These are phyloP conservation scores for Mus caroli DNA, from an alignment of 2,797 vertebrate genomes.

Conservation along the genomic window DNA sequence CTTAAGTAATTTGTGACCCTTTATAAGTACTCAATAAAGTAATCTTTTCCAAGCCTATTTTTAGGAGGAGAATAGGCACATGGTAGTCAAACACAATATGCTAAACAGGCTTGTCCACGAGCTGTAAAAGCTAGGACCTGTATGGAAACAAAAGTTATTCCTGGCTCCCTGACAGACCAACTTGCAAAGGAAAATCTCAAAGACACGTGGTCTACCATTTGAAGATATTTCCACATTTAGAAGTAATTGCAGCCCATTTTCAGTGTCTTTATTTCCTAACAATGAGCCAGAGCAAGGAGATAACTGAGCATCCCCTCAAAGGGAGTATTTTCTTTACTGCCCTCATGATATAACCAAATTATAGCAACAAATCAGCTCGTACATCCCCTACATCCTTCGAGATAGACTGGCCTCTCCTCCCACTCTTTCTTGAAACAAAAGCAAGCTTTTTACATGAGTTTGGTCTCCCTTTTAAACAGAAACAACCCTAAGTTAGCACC, in stretches of 20 bases:
- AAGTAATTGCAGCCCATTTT: conserved; percentile 16
- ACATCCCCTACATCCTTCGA: not conserved
- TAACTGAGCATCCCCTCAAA: not conserved
- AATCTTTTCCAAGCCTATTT: conserved; percentile 11
- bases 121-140: accelerated
- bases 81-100: not conserved
- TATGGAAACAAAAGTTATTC: conserved; percentile 64
- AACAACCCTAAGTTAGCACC: conserved; percentile 70
- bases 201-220: not conserved
- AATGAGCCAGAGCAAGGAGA: not conserved
- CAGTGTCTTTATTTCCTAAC: conserved; percentile 40
- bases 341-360: not conserved
- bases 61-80: not conserved
- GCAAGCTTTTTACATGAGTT: conserved; percentile 67
- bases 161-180: conserved; percentile 4
- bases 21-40: not conserved
- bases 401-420: not conserved
- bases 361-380: conserved; percentile 46
- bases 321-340: not conserved
- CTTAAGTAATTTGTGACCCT: not conserved
- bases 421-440: conserved; percentile 64
- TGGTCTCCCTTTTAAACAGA: conserved; percentile 66
- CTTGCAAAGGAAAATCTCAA: conserved; percentile 35
- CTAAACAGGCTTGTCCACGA: conserved; percentile 9
- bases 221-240: conserved; percentile 52